These are phyloP conservation scores for Ormyrus pomaceus DNA, from an alignment of 2,888 invertebrate species.

Conservation along the genomic window DNA sequence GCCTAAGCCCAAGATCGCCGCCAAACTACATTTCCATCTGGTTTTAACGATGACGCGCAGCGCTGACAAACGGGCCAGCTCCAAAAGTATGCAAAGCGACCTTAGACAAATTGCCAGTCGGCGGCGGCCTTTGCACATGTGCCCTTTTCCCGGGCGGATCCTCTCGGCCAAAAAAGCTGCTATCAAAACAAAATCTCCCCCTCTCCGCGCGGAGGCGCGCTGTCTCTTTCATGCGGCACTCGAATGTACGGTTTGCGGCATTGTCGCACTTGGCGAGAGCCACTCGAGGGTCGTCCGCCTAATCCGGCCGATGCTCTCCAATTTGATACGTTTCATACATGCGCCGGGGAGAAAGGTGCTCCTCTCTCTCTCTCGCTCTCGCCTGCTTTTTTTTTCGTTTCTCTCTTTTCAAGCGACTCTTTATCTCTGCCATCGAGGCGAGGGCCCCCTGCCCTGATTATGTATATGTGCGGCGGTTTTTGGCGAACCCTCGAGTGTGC, in stretches of 20 bases:
- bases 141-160: background rate
- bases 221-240: conserved; percentile 39
- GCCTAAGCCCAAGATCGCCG: background rate
- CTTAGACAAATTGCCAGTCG: conserved; percentile 27
- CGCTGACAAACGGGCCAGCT: no score
- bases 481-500: conserved; percentile 43
- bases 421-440: conserved; percentile 44
- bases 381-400: conserved; percentile 41
- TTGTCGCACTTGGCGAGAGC: conserved; percentile 45
- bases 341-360: no score
- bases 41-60: no score
- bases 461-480: conserved; percentile 30
- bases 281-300: conserved; percentile 11
- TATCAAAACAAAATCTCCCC: conserved; percentile 52
- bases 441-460: conserved; percentile 53
- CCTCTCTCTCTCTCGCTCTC: conserved; percentile 22
- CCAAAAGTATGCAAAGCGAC: conserved; percentile 31
- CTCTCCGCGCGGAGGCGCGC: background rate
- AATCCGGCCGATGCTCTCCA: conserved; percentile 49
- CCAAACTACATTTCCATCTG: no score
- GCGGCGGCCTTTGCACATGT: no score
- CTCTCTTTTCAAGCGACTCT: conserved; percentile 43
- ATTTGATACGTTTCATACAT: conserved; percentile 32
- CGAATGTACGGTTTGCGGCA: conserved; percentile 33
- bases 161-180: conserved; percentile 35